These are phyloP conservation scores for Chironomus tentans DNA, from an alignment of 2,888 invertebrate genomes.

Conservation along the genomic window DNA sequence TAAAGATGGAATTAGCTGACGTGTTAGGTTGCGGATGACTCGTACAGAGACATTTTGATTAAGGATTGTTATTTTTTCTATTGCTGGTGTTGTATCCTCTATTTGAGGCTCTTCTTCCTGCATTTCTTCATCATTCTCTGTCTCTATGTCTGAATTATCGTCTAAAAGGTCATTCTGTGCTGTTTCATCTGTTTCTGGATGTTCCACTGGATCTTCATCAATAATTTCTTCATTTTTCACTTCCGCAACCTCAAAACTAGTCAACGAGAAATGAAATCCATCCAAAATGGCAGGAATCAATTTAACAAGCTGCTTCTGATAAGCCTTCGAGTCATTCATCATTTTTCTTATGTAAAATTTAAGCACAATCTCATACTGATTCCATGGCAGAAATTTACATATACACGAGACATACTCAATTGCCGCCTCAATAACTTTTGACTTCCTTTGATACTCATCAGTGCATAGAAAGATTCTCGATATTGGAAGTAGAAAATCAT, in stretches of 20 bases:
- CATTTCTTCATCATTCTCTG: slow-evolving; percentile 31
- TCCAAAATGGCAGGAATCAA: slow-evolving; percentile 72
- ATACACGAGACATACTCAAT: slow-evolving; percentile 40
- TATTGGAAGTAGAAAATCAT: slow-evolving; percentile 78
- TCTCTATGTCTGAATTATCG: slow-evolving; percentile 37
- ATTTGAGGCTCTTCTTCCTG: slow-evolving; percentile 37
- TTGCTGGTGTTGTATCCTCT: slow-evolving; percentile 32
- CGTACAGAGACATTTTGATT: slow-evolving; percentile 64
- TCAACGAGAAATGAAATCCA: slow-evolving; percentile 85
- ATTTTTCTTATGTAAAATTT: slow-evolving; percentile 72
- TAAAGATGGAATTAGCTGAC: slow-evolving; percentile 68
- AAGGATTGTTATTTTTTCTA: slow-evolving; percentile 47
- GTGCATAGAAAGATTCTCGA: slow-evolving; percentile 70
- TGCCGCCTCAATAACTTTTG: slow-evolving; percentile 73
- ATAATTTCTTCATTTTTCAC: too few species aligned
- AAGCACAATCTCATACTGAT: slow-evolving; percentile 74
- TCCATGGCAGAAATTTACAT: slow-evolving; percentile 77
- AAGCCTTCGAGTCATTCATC: slow-evolving; percentile 46
- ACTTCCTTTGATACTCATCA: slow-evolving; percentile 65
- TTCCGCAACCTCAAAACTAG: slow-evolving; percentile 41
- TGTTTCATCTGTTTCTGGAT: slow-evolving; percentile 29
- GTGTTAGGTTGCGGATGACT: slow-evolving; percentile 61
- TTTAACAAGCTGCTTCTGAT: slow-evolving; percentile 75
- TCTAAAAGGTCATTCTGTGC: slow-evolving; percentile 42
- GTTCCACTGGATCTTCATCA: slow-evolving; percentile 28